These are phyloP conservation scores for Brachionus paranguensis DNA, from an alignment of 1,140 invertebrate species.

Conservation along the genomic window DNA sequence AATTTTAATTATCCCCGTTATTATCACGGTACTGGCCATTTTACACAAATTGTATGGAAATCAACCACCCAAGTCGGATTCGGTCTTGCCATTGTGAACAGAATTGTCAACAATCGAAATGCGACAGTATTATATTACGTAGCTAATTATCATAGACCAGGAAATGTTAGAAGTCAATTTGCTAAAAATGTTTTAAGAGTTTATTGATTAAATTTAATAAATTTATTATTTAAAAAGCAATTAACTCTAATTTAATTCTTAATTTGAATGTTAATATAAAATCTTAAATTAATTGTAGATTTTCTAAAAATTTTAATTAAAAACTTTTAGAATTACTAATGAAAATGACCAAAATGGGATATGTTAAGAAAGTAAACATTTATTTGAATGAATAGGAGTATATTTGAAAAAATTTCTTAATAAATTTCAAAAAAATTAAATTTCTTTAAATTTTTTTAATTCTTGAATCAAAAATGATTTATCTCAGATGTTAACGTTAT, in stretches of 20 bases:
- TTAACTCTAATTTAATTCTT: neutral
- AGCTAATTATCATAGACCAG: neutral
- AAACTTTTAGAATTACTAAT: too few relatives aligned
- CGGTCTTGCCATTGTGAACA: neutral
- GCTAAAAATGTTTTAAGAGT: neutral
- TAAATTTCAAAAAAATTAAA: too few relatives aligned
- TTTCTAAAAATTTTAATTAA: too few relatives aligned
- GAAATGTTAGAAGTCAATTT: neutral
- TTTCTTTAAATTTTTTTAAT: too few relatives aligned
- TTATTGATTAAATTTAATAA: neutral
- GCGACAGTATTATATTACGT: neutral
- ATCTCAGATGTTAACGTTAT: too few relatives aligned
- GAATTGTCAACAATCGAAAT: neutral
- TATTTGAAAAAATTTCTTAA: too few relatives aligned
- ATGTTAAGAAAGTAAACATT: too few relatives aligned
- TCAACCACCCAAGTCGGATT: neutral
- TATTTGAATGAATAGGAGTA: too few relatives aligned
- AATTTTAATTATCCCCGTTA: neutral
- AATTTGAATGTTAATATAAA: neutral
- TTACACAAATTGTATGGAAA: conserved; percentile 35
- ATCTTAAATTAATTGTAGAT: neutral
- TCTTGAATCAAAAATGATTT: too few relatives aligned
- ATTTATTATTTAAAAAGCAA: neutral
- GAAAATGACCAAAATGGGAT: too few relatives aligned
- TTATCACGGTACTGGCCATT: neutral